Base-by-base conservation (phyloP, 2,113 vertebrate species). In the Atherinomorus stipes region DNA sequence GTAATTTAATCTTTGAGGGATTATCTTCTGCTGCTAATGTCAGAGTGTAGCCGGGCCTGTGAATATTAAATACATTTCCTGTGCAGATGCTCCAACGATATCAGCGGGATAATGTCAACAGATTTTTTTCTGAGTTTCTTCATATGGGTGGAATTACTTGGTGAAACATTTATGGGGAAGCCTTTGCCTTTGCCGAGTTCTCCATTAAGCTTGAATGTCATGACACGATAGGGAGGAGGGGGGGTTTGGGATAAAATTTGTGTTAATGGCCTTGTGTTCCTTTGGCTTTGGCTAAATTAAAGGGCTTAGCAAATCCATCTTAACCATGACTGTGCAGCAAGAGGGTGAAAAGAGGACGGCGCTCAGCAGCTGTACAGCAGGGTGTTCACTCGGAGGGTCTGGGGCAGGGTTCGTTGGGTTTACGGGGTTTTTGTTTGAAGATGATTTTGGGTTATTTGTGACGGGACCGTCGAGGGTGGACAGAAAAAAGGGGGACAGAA, bases 1-100 rank as follows among this genome's bases (percentile, higher is more conserved):
- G 92, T 92, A 86, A 93, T 93, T 93, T 94, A 91, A 94, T 93
- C 90, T 90, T 71, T 63, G 76, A 72, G 81, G 91, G 93, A 94
- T 94, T 94, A 93, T 83, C 80, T 76, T 88, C 83, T 74, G 40
- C 64, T 31, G 87, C 80, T 91, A 89, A 93, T 92, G 90, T 91
- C 87, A 67, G 64, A 77, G 80, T 65, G 75, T 76, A 88, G 80
- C 78, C 90, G 74, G 76, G 64, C 81, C 81, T 7, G 63, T 85
- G 90, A 93, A 92, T 91, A 93, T 91, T 92, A 92, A 93, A 93
- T 89, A 91, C 87, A 74, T 90, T 82, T 91, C 78, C 89, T 80
- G 72, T 85, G 86, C 91, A 93, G 90, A 94, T 93, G 92, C 81
- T 91, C 73, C 45, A 47, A 69, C 71, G 70, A 59, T 74, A 78